Evolutionary conservation across 2,888 invertebrate species (phyloP).

Genomic region (Drosophila pseudotakahashii): DNA sequence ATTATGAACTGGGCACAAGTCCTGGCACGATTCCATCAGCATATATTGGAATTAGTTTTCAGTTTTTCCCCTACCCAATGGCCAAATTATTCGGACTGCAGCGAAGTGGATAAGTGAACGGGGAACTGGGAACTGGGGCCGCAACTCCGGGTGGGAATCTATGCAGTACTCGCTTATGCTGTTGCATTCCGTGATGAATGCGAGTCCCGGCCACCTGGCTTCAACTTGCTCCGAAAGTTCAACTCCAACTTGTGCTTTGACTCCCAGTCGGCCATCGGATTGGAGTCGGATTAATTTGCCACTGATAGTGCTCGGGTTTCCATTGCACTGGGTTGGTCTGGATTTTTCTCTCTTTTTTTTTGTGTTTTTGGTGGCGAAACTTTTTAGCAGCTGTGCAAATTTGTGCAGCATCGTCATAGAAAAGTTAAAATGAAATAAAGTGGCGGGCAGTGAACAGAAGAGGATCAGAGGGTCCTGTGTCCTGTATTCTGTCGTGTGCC

Average conservation of each 20-base stretch:
- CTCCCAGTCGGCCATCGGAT: conserved; percentile 39
- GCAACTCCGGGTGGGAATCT: conserved; percentile 1
- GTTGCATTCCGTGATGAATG: conserved; percentile 64
- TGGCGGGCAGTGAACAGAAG: conserved; percentile 36
- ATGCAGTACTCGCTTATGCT: conserved; percentile 22
- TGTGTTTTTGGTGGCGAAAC: conserved; percentile 26
- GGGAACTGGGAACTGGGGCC: conserved; percentile 57
- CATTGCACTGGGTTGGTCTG: neutral
- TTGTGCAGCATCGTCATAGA: conserved; percentile 47
- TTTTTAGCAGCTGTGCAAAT: conserved; percentile 50
- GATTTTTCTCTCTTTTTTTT: neutral
- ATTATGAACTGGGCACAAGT: neutral
- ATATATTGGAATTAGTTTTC: conserved; percentile 1
- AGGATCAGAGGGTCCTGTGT: conserved; percentile 26
- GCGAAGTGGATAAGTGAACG: conserved; percentile 73
- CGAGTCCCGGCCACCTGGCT: conserved; percentile 31
- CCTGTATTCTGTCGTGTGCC: conserved; percentile 28
- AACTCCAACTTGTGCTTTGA: conserved; percentile 33
- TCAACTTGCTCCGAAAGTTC: conserved; percentile 33
- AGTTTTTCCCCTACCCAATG: neutral
- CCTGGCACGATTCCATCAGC: neutral
- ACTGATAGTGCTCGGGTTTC: conserved; percentile 44
- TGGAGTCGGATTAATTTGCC: conserved; percentile 57
- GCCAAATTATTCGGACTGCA: conserved; percentile 45
- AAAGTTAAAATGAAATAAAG: conserved; percentile 54